These are phyloP conservation scores for Sylvietta virens DNA, from an alignment of 2,113 vertebrate genomes.

Conservation along the genomic window DNA sequence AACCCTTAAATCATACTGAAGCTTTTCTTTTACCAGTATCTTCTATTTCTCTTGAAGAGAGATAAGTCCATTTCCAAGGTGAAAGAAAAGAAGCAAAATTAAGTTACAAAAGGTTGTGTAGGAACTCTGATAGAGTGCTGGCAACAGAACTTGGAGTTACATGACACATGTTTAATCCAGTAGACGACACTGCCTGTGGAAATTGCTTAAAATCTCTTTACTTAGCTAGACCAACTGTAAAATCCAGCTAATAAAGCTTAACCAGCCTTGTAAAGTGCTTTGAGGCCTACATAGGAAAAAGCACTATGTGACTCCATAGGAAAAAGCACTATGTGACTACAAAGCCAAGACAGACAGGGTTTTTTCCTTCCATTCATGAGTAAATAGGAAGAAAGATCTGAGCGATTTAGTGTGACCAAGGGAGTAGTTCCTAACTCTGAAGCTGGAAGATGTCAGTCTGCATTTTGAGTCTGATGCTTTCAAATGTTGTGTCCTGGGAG, in stretches of 20 bases:
- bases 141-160: not conserved
- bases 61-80: not conserved
- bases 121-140: not conserved
- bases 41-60: not conserved
- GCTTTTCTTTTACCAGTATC: not conserved
- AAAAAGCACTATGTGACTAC: not conserved
- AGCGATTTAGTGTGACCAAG: not conserved
- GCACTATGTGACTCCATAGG: not conserved
- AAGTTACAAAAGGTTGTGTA: not conserved
- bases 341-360: not conserved
- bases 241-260: constrained; percentile 53
- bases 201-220: constrained; percentile 38
- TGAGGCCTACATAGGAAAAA: not conserved
- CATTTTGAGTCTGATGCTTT: not conserved
- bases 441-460: not conserved
- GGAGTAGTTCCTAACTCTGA: not conserved
- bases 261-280: constrained; percentile 38
- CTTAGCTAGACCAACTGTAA: constrained; percentile 49
- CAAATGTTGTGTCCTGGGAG: not conserved
- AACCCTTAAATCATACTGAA: not conserved
- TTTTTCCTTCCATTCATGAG: not conserved
- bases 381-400: not conserved
- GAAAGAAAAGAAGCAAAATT: not conserved
- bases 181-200: not conserved
- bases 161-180: not conserved